These are phyloP conservation scores for Eulemur macaco DNA, from an alignment of 2,113 vertebrate genomes.

Conservation along the genomic window DNA sequence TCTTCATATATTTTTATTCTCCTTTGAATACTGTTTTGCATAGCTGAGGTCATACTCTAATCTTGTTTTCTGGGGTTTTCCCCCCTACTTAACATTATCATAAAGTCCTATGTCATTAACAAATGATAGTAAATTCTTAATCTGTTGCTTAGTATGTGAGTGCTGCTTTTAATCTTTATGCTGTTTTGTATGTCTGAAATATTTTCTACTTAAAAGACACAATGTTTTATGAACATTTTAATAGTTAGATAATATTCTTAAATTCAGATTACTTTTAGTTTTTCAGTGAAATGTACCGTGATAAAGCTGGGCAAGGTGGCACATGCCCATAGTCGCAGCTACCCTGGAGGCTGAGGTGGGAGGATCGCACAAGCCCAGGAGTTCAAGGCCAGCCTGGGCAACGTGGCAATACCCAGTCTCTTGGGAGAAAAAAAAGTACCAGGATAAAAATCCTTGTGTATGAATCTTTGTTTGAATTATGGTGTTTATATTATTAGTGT, in stretches of 20 bases:
- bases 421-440: neutral
- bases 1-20: slow-evolving; percentile 26
- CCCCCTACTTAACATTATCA: neutral
- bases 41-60: neutral
- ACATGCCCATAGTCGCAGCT: neutral
- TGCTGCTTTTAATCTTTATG: neutral
- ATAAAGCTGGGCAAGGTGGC: neutral
- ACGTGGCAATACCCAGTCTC: neutral
- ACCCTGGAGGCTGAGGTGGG: neutral
- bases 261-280: slow-evolving; percentile 43
- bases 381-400: neutral
- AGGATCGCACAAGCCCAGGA: neutral
- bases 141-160: neutral
- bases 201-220: slow-evolving; percentile 2
- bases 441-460: neutral
- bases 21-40: neutral
- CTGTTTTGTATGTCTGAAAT: slow-evolving; percentile 19
- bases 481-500: neutral
- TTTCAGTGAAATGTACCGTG: slow-evolving; percentile 12
- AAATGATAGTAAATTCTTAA: neutral
- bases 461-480: slow-evolving; percentile 2
- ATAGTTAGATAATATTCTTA: slow-evolving; percentile 24
- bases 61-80: neutral
- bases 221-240: neutral
- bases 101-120: neutral